Evolutionary conservation across 2,797 vertebrate genomes (phyloP), one percentile per base, ranked within the genome.

Genomic region (Cryptoblepharus egeriae): DNA sequence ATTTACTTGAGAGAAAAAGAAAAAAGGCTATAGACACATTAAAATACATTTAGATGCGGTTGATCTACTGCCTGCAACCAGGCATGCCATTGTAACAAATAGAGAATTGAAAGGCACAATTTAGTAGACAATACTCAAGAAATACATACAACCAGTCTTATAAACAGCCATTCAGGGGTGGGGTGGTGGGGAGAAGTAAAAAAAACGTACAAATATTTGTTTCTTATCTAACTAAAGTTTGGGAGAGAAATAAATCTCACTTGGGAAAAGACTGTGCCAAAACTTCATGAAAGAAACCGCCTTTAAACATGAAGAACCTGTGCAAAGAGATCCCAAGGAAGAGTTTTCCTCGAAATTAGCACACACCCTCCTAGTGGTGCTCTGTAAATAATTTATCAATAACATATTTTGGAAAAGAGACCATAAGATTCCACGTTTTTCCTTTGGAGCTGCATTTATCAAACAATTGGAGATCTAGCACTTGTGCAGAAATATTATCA

Each of bases 221-320:
- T 37, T 37, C 24, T 13, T 35, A n/a, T 6, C 20, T 18, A 68
- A 20, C 12, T 35, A 10, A 67, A 78, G 24, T 24, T 55, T 26
- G 8, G 26, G 42, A 52, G 24, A 32, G 2, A 42, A 13, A 60
- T 12, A 18, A 26, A 69, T 60, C 28, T 37, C 37, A 24, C 39
- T 7, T 28, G 22, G 61, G 30, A n/a, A 87, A 88, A 92, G 88
- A 71, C 0, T 0, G 30, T 78, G 55, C 42, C 39, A 55, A 32
- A 49, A 77, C 65, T 75, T 83, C 77, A 81, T 67, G 77, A 16
- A 81, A 84, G n/a, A n/a, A n/a, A n/a, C n/a, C n/a, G n/a, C n/a
- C n/a, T n/a, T n/a, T n/a, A n/a, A n/a, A n/a, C 0, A 1, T 0
- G 1, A 1, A 22, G 15, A 70, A 3, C 6, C 42, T 65, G 20